A percentile compares a stretch with the other conserved stretches of the same genome.
Conservation (phyloP, 2,113 vertebrate species). For the Sapajus apella region DNA sequence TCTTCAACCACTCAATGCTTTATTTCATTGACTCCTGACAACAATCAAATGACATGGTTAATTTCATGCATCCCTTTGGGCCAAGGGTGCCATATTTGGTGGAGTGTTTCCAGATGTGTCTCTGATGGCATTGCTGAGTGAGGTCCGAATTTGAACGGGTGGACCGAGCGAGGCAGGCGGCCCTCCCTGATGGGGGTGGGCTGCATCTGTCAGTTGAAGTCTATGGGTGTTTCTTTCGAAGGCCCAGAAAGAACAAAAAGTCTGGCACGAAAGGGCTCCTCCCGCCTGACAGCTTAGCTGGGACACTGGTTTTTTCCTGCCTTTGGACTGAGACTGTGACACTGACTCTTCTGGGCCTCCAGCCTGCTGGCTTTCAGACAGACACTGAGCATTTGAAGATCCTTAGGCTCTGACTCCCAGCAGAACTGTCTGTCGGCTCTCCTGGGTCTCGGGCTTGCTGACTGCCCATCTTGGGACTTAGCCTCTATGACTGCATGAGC, state of each 20-base stretch:
- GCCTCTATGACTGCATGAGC: background rate
- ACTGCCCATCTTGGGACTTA: background rate
- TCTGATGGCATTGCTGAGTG: background rate
- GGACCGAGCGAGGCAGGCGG: too few relatives aligned
- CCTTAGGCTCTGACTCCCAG: background rate
- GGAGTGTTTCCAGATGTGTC: background rate
- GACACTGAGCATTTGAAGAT: background rate
- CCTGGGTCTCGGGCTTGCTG: too few relatives aligned
- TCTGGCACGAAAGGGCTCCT: background rate
- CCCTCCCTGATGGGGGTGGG: accelerated
- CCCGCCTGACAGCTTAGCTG: background rate
- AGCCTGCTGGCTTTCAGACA: background rate
- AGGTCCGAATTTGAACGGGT: accelerated
- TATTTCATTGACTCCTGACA: too few relatives aligned
- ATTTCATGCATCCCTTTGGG: background rate
- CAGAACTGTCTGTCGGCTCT: accelerated
- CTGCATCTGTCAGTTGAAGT: background rate
- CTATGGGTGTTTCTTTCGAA: too few relatives aligned
- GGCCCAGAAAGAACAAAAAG: background rate
- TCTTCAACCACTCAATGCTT: background rate
- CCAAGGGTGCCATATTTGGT: background rate
- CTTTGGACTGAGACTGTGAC: background rate
- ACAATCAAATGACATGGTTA: background rate
- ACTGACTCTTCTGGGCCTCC: background rate
- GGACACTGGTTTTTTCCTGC: background rate